Evolutionary conservation across 2,113 vertebrate species (phyloP), one percentile per base, ranked within the genome.

Genomic region (Aptenodytes patagonicus): DNA sequence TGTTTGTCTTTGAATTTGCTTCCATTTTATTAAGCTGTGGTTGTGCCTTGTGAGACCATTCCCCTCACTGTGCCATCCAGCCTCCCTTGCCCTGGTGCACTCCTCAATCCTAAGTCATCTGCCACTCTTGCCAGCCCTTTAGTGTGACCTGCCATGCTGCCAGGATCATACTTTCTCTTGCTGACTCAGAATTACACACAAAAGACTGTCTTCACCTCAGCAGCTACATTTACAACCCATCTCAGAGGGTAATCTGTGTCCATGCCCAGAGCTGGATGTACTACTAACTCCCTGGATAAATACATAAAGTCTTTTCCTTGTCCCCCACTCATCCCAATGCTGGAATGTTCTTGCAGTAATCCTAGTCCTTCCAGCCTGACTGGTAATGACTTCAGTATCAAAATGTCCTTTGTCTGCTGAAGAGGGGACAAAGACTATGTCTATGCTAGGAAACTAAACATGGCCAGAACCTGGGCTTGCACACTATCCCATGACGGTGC

Each of bases 401-500:
- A 32, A 42, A 42, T 68, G 70, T 86, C 57, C 84, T 88, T 75
- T 83, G 18, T 17, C 51, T 61, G 28, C 29, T 71, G 86, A 61
- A 86, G 66, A 55, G 31, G 17, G 38, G n/a, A 79, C 79, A 90
- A 79, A 88, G 76, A 68, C 89, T 83, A 51, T 0, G 0, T 64
- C 79, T 80, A 7, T 71, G 31, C 38, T 24, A 52, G 58, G 4
- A 52, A 89, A 61, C 2, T 6, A 52, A 86, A 86, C 5, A 21
- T n/a, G 58, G 32, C 17, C 66, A 65, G 49, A 79, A 58, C 29
- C 52, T n/a, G 49, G 38, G 28, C 17, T 84, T 92, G 71, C 79
- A n/a, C 29, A 0, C 25, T 32, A 0, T 24, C 26, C 58, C 0
- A 0, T 52, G 80, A 54, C 28, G 68, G 44, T 52, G 72, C 68